Evolutionary conservation across 37 sponge, comb jelly and placozoan genomes (phyloP).

Genomic region (Oopsacas minuta): DNA sequence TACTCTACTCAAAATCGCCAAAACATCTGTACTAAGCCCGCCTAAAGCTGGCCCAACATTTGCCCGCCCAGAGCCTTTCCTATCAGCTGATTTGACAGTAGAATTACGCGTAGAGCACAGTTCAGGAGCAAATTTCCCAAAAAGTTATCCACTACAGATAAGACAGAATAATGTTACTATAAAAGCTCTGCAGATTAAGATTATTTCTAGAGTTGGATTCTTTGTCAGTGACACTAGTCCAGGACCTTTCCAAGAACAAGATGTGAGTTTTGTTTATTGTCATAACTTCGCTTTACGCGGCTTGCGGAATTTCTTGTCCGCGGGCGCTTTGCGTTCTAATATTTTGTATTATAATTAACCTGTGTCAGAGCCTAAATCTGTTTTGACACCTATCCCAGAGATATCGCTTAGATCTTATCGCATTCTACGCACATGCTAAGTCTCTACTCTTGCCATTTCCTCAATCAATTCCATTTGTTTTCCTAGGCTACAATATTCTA

Average conservation of each 20-base stretch:
- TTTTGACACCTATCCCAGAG: too few relatives aligned
- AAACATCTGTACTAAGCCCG: not conserved
- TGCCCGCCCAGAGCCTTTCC: not conserved
- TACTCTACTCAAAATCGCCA: not conserved
- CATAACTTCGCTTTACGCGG: too few relatives aligned
- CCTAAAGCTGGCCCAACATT: not conserved
- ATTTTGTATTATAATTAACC: too few relatives aligned
- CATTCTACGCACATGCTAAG: too few relatives aligned
- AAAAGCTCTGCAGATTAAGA: not conserved
- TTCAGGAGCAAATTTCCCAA: not conserved
- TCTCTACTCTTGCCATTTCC: too few relatives aligned
- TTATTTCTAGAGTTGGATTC: conserved; percentile 12
- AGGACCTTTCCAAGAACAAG: not conserved
- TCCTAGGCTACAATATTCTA: conserved; percentile 6
- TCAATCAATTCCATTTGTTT: too few relatives aligned
- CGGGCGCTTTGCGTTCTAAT: too few relatives aligned
- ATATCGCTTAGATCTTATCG: too few relatives aligned
- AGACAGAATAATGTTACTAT: conserved; percentile 10
- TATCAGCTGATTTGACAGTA: not conserved
- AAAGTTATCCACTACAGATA: not conserved
- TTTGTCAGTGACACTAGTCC: not conserved
- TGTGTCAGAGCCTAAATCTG: too few relatives aligned
- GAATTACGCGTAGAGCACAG: not conserved
- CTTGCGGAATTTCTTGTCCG: too few relatives aligned
- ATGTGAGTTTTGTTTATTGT: too few relatives aligned